Base-by-base conservation (phyloP, 2,113 vertebrate genomes). In the Tetrao urogallus region DNA sequence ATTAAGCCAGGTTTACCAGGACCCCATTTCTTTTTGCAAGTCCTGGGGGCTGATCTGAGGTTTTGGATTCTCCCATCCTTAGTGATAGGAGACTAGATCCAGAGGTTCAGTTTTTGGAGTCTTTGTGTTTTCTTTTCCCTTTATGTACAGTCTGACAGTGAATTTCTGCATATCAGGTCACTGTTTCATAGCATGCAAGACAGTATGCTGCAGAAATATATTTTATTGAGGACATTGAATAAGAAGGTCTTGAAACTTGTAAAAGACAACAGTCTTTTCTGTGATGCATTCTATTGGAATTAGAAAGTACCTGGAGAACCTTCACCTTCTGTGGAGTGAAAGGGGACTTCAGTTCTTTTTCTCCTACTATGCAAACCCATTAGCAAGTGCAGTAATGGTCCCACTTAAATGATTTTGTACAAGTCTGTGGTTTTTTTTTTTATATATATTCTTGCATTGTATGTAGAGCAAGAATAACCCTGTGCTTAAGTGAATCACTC, bases 301-400 rank as follows among this genome's bases (percentile, higher is more conserved):
- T 47, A 71, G n/a, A 30, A 82, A 56, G 43, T 11, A 50, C 12
- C 38, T 56, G 28, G 40, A 57, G 13, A 69, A 6, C 13, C 13
- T 79, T 20, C 10, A 70, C 11, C 4, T 86, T 32, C 52, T 76
- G 0, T 1, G 17, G 22, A 34, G 48, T 11, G 10, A 42, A 73
- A 73, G 8, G 13, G 21, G 72, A 34, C 2, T n/a, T 11, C 13
- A 13, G 34, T 19, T 85, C 38, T 32, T 71, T 71, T 6, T 67
- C 0, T 0, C 15, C 16, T 34, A 8, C 21, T 25, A 4, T 43
- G 60, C 34, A 61, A 40, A 8, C 8, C 65, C 9, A n/a, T 52
- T 1, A 1, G 28, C 30, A 28, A 77, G 21, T 40, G 20, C 14
- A 67, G 43, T 27, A 25, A 6, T 8, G 7, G 24, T 79, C 21